Conservation (phyloP, 2,113 vertebrate genomes). For the Tautogolabrus adspersus region DNA sequence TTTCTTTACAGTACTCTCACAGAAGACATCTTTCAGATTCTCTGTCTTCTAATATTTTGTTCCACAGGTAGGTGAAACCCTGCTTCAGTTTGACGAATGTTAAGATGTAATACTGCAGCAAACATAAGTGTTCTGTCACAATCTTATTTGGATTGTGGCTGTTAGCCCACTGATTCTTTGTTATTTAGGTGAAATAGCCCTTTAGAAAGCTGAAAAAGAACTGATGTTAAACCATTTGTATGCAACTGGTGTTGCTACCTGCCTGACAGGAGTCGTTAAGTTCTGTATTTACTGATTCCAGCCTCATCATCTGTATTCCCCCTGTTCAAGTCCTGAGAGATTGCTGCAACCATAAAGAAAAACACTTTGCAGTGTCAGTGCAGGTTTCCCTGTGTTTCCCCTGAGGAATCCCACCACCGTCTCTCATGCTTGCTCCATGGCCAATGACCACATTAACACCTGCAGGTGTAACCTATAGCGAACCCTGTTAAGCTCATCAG, state of each 20-base stretch:
- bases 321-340: conserved; percentile 17
- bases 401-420: conserved; percentile 8
- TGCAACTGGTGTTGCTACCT: conserved; percentile 4
- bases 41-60: too few relatives aligned
- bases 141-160: background rate
- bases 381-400: conserved; percentile 35
- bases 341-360: conserved; percentile 37
- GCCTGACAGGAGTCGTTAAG: conserved; percentile 39
- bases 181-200: background rate
- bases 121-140: too few relatives aligned
- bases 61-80: too few relatives aligned
- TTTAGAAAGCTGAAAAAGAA: conserved; percentile 19
- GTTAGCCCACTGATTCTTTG: background rate
- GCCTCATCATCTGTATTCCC: conserved; percentile 33
- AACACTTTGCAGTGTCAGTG: conserved; percentile 37
- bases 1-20: too few relatives aligned
- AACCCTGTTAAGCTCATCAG: conserved; percentile 46
- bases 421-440: conserved; percentile 23
- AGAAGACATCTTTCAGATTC: too few relatives aligned
- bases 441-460: conserved; percentile 57
- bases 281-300: conserved; percentile 48
- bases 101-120: too few relatives aligned
- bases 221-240: conserved; percentile 19
- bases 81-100: too few relatives aligned
- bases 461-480: conserved; percentile 57